phyloP scores from a whole-genome alignment of 1,140 invertebrate genomes.

The Lerema accius region DNA sequence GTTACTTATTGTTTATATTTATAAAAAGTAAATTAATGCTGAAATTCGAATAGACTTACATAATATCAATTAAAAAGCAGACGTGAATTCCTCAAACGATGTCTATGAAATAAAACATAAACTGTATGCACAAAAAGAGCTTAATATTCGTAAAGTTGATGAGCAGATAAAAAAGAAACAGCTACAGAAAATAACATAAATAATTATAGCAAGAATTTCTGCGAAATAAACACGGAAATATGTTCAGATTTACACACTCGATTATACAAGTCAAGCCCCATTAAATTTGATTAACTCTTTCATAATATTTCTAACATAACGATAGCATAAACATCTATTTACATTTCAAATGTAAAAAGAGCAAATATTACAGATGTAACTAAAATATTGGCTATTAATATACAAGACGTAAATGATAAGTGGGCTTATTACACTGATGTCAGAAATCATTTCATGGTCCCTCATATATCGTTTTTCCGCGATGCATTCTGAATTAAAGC shows the following conservation, averaged over 20 bases:
- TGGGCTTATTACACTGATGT: not conserved
- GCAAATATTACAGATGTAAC: not conserved
- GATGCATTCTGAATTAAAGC: slow-evolving; percentile 22
- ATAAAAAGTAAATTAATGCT: no score
- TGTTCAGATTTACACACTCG: not conserved
- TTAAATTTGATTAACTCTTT: not conserved
- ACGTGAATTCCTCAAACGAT: no score
- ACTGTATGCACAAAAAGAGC: no score
- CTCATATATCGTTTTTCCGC: slow-evolving; percentile 18
- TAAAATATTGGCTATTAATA: slow-evolving; percentile 17
- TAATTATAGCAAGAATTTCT: not conserved
- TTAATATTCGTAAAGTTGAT: not conserved
- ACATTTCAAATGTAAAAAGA: slow-evolving; percentile 1
- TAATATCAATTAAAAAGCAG: no score
- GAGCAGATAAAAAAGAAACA: not conserved
- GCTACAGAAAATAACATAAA: not conserved
- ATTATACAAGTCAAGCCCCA: not conserved
- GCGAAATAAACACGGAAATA: not conserved
- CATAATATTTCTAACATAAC: not conserved
- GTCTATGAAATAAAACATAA: no score
- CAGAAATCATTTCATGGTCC: slow-evolving; percentile 6
- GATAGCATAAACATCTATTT: not conserved
- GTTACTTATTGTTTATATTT: no score
- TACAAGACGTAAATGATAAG: slow-evolving; percentile 4
- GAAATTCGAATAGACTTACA: no score